Evolutionary conservation across 2,797 vertebrate genomes (phyloP), one percentile per base, ranked within the genome.

Genomic region (Acanthurus tractus): DNA sequence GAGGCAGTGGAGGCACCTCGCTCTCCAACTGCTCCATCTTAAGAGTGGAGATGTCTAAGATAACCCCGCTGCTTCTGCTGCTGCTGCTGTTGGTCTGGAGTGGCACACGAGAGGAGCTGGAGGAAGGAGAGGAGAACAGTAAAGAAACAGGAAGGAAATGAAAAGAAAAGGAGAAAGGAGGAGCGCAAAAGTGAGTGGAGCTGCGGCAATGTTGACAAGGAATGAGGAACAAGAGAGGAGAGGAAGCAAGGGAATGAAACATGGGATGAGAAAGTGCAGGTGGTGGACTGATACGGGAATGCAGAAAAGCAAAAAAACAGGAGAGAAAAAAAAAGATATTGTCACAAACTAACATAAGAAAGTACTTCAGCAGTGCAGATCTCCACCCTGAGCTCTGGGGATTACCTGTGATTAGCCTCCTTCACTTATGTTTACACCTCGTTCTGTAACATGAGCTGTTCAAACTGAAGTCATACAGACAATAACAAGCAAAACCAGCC

Each of bases 1-100:
- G 96, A 0, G 97, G 97, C 80, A 98, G 89, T 0, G 97, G 97
- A 55, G 96, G 95, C 76, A 97, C 97, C 90, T 97, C 96, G 0
- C 96, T 94, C 84, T 92, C 92, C 67, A 52, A 59, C 96, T 96
- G 88, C 89, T 92, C 92, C 93, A 92, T 92, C 95, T 96, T 96
- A 64, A 97, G 94, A 67, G 94, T 70, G 74, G 95, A 91, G 81
- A 96, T 94, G 84, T 95, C 96, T 88, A 94, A 84, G 83, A 96
- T 93, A 74, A 95, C 91, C 77, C 95, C 96, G 66, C 90, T 94
- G 85, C 89, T 4, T 29, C 3, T 94, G 90, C 59, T 75, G 64
- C 11, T 52, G 49, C 49, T 50, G 65, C 90, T 94, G 86, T 75
- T 91, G 61, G 80, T 75, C 78, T 78, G 86, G 50, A 79, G 57